phyloP scores from a whole-genome alignment of 2,797 vertebrate genomes.

The Catharus ustulatus region DNA sequence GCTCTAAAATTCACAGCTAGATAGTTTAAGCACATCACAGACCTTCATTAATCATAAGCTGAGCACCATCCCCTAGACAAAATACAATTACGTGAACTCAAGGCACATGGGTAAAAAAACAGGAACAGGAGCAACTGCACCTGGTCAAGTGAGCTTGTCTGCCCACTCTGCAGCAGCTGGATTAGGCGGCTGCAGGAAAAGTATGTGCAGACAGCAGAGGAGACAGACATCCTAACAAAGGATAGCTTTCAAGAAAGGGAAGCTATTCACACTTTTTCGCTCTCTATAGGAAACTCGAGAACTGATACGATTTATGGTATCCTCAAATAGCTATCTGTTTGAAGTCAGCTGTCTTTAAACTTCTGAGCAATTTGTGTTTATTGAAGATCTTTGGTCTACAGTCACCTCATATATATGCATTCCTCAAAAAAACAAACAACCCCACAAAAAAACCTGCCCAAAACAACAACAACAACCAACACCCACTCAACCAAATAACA shows the following conservation, averaged over 20 bases:
- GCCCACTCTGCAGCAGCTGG: neutral
- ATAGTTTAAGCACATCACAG: neutral
- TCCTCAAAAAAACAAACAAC: neutral
- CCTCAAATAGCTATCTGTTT: neutral
- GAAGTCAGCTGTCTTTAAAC: conserved; percentile 5
- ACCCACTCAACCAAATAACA: neutral
- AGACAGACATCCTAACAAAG: neutral
- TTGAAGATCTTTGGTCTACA: neutral
- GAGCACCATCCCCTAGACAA: neutral
- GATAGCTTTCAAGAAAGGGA: neutral
- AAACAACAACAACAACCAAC: neutral
- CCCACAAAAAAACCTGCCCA: neutral
- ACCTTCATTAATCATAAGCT: neutral
- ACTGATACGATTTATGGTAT: neutral
- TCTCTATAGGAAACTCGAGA: neutral
- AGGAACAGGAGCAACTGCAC: neutral
- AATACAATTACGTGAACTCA: neutral
- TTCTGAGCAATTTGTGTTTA: neutral
- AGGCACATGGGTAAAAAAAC: neutral
- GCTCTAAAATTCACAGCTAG: neutral
- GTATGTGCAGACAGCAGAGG: neutral
- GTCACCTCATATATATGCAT: neutral
- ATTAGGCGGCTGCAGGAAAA: neutral
- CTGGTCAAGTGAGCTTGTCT: neutral
- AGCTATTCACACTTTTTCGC: neutral